phyloP scores from a whole-genome alignment of 2,888 invertebrate species.

The Rhyacophila evoluta region DNA sequence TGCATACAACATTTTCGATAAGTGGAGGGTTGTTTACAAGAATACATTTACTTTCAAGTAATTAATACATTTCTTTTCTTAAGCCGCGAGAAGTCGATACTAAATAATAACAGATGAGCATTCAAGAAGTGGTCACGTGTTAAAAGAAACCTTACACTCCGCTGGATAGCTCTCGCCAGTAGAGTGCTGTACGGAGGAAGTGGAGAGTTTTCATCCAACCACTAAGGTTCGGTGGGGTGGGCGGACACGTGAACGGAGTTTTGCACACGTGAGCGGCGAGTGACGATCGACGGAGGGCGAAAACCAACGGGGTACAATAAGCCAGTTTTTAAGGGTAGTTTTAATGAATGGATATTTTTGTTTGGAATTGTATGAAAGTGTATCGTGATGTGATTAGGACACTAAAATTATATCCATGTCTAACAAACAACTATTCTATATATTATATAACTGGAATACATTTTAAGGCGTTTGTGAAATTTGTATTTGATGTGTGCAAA shows the following conservation, averaged over 20 bases:
- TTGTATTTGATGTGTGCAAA: too few species aligned
- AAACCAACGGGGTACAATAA: slow-evolving; percentile 40
- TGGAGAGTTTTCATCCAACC: slow-evolving; percentile 83
- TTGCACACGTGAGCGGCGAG: not conserved
- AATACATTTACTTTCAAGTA: too few species aligned
- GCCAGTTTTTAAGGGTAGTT: not conserved
- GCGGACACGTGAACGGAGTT: not conserved
- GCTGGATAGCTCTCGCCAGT: slow-evolving; percentile 77
- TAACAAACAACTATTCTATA: too few species aligned
- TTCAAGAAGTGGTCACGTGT: slow-evolving; percentile 38
- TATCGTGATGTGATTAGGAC: too few species aligned
- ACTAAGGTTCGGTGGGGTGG: slow-evolving; percentile 61
- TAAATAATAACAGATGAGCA: not conserved
- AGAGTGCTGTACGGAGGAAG: slow-evolving; percentile 77
- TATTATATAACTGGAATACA: too few species aligned
- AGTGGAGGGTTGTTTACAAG: too few species aligned
- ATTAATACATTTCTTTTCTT: slow-evolving; percentile 54
- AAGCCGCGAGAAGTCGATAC: not conserved
- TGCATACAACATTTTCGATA: too few species aligned
- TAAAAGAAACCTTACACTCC: slow-evolving; percentile 72
- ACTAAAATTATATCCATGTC: too few species aligned
- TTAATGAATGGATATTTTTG: not conserved
- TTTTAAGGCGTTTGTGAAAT: too few species aligned
- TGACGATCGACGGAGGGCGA: not conserved
- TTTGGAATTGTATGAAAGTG: not conserved